A percentile compares a stretch with the other conserved stretches of the same genome.
Conservation (phyloP, 2,797 vertebrate species). For the Sebastes vulpes region DNA sequence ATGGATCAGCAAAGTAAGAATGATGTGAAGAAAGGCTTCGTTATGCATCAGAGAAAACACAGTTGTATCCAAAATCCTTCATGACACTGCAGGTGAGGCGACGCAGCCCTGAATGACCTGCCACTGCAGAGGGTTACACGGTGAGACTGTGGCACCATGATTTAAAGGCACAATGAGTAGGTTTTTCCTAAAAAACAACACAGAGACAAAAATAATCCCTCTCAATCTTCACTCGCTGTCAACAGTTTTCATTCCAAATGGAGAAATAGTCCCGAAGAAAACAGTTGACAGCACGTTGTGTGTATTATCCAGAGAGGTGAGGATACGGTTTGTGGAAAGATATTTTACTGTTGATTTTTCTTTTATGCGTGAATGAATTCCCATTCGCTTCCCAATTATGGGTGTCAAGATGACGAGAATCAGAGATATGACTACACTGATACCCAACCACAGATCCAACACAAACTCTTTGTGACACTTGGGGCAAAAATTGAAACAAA, state of each 20-base stretch:
- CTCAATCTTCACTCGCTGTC: background rate
- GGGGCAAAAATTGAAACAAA: background rate
- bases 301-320: background rate
- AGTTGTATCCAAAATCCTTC: conserved; percentile 23
- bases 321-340: background rate
- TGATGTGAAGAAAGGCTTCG: conserved; percentile 56
- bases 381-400: background rate
- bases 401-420: background rate
- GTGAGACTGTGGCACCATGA: background rate
- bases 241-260: background rate
- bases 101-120: conserved; percentile 5
- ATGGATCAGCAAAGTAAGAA: conserved; percentile 64
- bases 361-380: background rate
- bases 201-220: background rate
- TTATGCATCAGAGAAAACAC: conserved; percentile 54
- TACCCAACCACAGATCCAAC: background rate
- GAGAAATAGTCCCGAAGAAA: background rate
- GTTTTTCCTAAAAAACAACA: background rate
- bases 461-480: background rate
- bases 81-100: conserved; percentile 41
- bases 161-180: background rate
- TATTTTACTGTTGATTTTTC: background rate
- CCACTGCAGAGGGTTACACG: conserved; percentile 13
- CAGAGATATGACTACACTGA: background rate
- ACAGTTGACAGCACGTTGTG: background rate